Percentiles rank a stretch among this genome's conserved stretches.
Conservation (phyloP, 2,113 vertebrate species). For the Limanda limanda region DNA sequence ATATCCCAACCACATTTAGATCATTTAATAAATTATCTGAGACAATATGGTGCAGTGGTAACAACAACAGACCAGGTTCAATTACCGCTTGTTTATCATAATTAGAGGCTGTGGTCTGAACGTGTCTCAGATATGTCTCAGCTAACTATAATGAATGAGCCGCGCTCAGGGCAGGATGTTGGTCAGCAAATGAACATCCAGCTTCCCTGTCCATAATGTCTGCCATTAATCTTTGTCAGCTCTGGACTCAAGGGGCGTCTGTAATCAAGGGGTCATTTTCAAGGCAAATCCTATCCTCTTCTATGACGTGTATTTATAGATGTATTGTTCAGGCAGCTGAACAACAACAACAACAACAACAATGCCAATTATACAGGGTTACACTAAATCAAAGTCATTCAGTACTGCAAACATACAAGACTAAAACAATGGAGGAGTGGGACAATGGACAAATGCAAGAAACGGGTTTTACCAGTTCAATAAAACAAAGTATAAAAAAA, state of each 20-base stretch:
- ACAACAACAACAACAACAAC: background rate
- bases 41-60: constrained; percentile 44
- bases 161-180: constrained; percentile 70
- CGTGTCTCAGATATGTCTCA: no score
- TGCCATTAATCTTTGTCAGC: constrained; percentile 68
- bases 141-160: constrained; percentile 79
- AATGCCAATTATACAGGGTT: background rate
- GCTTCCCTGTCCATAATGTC: constrained; percentile 65
- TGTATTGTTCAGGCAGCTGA: background rate
- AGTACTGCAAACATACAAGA: background rate
- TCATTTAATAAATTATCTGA: constrained; percentile 42
- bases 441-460: no score
- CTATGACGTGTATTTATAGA: background rate
- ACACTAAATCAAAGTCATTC: background rate
- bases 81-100: constrained; percentile 73
- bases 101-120: constrained; percentile 64
- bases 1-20: constrained; percentile 6
- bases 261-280: constrained; percentile 58
- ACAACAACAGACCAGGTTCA: constrained; percentile 60
- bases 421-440: background rate
- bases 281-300: constrained; percentile 21
- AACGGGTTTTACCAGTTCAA: no score
- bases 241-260: constrained; percentile 39
- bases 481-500: no score
- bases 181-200: constrained; percentile 78